Evolutionary conservation across 2,113 vertebrate species (phyloP).

Genomic region (Xerus inauris): DNA sequence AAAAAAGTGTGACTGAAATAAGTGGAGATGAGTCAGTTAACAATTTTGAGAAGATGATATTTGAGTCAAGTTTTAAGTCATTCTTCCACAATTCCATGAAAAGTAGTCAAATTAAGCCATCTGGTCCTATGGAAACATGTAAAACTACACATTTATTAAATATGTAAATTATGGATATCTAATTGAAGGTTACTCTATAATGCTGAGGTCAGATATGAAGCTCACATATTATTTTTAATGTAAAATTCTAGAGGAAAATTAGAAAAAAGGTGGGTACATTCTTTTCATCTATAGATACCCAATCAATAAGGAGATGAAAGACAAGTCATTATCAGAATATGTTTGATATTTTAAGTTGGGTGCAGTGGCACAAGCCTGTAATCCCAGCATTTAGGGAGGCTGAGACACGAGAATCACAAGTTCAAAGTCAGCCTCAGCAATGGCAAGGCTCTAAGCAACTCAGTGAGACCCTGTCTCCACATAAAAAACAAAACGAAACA

Average conservation of each 20-base stretch:
- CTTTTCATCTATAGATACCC: not conserved
- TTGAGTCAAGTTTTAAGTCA: not conserved
- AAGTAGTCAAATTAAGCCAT: not conserved
- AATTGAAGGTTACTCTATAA: not conserved
- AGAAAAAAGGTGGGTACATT: not conserved
- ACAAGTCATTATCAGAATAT: not conserved
- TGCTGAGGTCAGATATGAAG: not conserved
- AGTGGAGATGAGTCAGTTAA: not conserved
- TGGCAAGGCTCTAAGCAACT: too few species aligned
- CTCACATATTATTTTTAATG: not conserved
- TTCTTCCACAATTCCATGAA: not conserved
- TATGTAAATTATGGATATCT: not conserved
- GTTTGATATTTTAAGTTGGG: not conserved
- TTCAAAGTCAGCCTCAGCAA: too few species aligned
- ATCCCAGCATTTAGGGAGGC: too few species aligned
- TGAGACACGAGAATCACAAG: too few species aligned
- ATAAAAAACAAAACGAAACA: too few species aligned
- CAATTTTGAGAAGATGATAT: not conserved
- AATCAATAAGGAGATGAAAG: not conserved
- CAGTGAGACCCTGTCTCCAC: too few species aligned
- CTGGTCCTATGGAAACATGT: not conserved
- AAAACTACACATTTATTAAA: not conserved
- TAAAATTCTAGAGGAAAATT: not conserved
- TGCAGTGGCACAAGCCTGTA: too few species aligned
- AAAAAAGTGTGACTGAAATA: not conserved